phyloP scores from a whole-genome alignment of 2,113 vertebrate species.

The Edolisoma coerulescens region DNA sequence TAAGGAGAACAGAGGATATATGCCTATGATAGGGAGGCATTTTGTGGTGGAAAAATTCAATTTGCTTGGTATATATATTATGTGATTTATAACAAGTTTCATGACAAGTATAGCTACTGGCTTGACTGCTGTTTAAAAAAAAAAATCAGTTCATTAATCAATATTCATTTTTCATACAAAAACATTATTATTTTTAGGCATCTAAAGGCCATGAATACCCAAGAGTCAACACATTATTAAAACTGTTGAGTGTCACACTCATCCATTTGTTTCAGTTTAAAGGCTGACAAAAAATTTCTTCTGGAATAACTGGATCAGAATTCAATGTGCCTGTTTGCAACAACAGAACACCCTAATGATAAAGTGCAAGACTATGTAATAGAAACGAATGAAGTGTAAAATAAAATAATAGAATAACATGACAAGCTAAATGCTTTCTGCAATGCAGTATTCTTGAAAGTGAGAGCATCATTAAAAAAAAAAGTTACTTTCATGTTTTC shows the following conservation, averaged over 20 bases:
- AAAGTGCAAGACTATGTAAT: constrained; percentile 58
- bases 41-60: constrained; percentile 6
- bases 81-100: constrained; percentile 72
- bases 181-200: constrained; percentile 75
- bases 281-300: constrained; percentile 57
- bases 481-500: constrained; percentile 13
- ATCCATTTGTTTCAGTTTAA: constrained; percentile 64
- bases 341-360: constrained; percentile 57
- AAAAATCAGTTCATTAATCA: constrained; percentile 80
- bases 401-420: constrained; percentile 68
- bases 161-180: constrained; percentile 73
- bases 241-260: constrained; percentile 44
- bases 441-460: constrained; percentile 33
- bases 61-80: neutral
- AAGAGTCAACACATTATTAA: constrained; percentile 73
- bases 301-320: constrained; percentile 44
- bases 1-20: neutral
- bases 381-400: constrained; percentile 74
- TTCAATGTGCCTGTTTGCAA: constrained; percentile 44
- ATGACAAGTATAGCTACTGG: constrained; percentile 71
- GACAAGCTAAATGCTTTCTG: constrained; percentile 57
- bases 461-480: constrained; percentile 2
- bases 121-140: constrained; percentile 64
- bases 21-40: neutral
- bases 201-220: constrained; percentile 75